A percentile compares a stretch with the other conserved stretches of the same genome.
Evolutionary conservation across 92 coral and sea anemone genomes (phyloP).

Genomic region (Porites divaricata): DNA sequence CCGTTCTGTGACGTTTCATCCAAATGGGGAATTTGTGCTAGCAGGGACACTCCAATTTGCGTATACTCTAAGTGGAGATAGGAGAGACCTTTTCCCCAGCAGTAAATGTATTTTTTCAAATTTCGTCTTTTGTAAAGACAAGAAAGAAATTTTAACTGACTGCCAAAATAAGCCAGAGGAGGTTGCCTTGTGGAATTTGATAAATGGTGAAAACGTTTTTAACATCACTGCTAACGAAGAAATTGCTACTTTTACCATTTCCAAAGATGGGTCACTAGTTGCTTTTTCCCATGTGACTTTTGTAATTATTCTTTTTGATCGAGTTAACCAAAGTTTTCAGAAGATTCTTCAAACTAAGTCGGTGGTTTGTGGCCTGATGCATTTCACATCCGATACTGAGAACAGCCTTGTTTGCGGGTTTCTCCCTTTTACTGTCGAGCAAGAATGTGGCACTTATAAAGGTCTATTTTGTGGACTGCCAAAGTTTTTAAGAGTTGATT

Average conservation of each 20-base stretch:
- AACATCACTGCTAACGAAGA: not conserved
- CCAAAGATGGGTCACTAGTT: not conserved
- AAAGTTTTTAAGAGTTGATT: too few relatives aligned
- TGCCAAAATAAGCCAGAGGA: not conserved
- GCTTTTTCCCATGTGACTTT: not conserved
- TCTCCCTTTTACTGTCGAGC: not conserved
- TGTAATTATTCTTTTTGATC: not conserved
- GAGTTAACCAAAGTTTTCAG: too few relatives aligned
- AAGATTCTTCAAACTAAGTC: too few relatives aligned
- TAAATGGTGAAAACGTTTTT: not conserved
- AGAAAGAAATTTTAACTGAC: conserved; percentile 4
- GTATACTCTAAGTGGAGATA: too few relatives aligned
- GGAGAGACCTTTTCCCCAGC: too few relatives aligned
- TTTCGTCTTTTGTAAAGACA: not conserved
- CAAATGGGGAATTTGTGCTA: too few relatives aligned
- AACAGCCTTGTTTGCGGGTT: not conserved
- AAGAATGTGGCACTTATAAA: too few relatives aligned
- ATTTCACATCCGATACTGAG: not conserved
- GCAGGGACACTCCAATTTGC: too few relatives aligned
- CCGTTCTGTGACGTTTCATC: too few relatives aligned
- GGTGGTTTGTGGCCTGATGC: not conserved
- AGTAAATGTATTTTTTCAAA: not conserved
- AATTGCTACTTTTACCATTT: not conserved
- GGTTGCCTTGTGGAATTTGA: conserved; percentile 11
- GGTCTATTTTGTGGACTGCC: too few relatives aligned